phyloP scores from a whole-genome alignment of 1,140 invertebrate species.

The Metaphire vulgaris region DNA sequence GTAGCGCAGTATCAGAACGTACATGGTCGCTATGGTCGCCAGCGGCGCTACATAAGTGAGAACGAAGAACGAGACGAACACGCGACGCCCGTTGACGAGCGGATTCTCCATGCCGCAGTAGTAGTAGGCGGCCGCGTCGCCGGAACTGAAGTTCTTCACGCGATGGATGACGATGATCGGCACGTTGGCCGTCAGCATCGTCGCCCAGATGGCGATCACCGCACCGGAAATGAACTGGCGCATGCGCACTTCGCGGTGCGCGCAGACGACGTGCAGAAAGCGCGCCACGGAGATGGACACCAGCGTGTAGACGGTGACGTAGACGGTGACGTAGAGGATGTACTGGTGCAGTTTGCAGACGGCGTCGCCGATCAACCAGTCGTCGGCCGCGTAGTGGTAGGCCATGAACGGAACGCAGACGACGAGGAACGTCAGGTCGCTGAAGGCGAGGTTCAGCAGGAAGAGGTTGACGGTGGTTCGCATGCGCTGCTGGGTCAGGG shows the following conservation, averaged over 20 bases:
- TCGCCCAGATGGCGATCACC: slow-evolving; percentile 20
- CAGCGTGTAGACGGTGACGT: too few relatives aligned
- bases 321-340: slow-evolving; percentile 65
- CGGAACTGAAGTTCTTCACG: too few relatives aligned
- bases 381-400: slow-evolving; percentile 27
- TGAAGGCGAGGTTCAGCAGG: too few relatives aligned
- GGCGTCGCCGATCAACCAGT: slow-evolving; percentile 25
- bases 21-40: slow-evolving; percentile 20
- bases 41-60: slow-evolving; percentile 23
- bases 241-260: too few relatives aligned
- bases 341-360: slow-evolving; percentile 25
- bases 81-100: neutral
- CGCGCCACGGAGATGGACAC: slow-evolving; percentile 70
- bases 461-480: too few relatives aligned
- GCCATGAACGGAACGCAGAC: slow-evolving; percentile 25
- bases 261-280: slow-evolving; percentile 23
- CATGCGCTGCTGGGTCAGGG: too few relatives aligned
- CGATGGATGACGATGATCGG: slow-evolving; percentile 23
- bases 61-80: slow-evolving; percentile 27
- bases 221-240: too few relatives aligned
- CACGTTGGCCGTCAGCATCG: slow-evolving; percentile 19
- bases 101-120: slow-evolving; percentile 25
- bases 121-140: neutral
- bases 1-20: slow-evolving; percentile 20
- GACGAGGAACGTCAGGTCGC: slow-evolving; percentile 20